phyloP scores from a whole-genome alignment of 2,113 vertebrate genomes.

The Eleginops maclovinus region DNA sequence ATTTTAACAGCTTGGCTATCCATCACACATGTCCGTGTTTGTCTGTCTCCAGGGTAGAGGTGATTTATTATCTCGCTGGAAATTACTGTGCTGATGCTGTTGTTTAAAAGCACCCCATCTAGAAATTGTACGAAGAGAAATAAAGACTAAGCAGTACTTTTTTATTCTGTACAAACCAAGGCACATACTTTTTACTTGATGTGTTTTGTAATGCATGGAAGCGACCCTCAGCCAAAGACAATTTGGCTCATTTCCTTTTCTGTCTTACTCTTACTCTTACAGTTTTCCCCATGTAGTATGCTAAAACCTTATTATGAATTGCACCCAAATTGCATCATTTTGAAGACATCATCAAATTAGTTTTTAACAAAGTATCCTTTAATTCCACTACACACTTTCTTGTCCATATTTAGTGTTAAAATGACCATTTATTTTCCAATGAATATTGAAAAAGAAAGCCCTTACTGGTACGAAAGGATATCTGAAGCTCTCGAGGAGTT shows the following conservation, averaged over 20 bases:
- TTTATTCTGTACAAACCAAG: neutral
- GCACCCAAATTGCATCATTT: constrained; percentile 69
- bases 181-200: constrained; percentile 12
- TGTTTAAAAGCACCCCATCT: constrained; percentile 58
- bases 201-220: constrained; percentile 26
- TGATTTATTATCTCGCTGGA: constrained; percentile 74
- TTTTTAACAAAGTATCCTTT: constrained; percentile 28
- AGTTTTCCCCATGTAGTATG: constrained; percentile 14
- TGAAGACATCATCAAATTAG: constrained; percentile 53
- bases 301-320: constrained; percentile 48
- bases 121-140: constrained; percentile 37
- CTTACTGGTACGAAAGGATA: constrained; percentile 13
- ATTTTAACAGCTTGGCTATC: constrained; percentile 73
- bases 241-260: constrained; percentile 37
- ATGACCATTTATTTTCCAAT: constrained; percentile 11
- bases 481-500: constrained; percentile 18
- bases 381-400: constrained; percentile 1
- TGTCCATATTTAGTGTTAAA: constrained; percentile 2
- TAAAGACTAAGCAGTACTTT: constrained; percentile 4
- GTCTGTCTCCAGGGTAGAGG: constrained; percentile 65
- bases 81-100: constrained; percentile 68
- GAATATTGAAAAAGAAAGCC: constrained; percentile 26
- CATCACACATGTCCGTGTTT: constrained; percentile 67
- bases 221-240: constrained; percentile 13
- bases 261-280: constrained; percentile 15